Base-by-base conservation (phyloP, 2,113 vertebrate species). In the Labrus mixtus region DNA sequence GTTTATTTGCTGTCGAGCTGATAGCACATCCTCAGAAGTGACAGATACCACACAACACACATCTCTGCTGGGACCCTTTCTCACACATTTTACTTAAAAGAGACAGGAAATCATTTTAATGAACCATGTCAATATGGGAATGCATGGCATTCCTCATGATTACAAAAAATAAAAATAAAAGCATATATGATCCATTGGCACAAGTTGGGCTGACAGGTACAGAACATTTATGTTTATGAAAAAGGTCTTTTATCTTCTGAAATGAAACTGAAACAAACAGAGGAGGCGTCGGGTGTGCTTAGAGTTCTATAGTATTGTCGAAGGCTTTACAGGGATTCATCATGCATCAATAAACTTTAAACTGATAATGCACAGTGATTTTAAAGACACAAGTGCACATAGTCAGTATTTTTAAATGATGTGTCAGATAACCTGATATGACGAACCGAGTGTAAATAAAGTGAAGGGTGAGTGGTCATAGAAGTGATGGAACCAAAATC, bases 121-220 rank as follows among this genome's bases (percentile, higher is more conserved):
- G 11, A 74, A 77, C 17, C 5, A 48, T 11, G 56, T 73, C 76
- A 63, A 79, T 36, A 82, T 17, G 25, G 23, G 65, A 84, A 80
- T 43, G 41, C 67, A 60, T 68, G 19, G 71, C 67, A 76, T 85
- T 84, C 56, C 70, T 60, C 17, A 58, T 48, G 46, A 17, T 48
- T 15, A 17, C 2, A 16, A 46, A 17, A 46, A 17, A 17, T 17
- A 48, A 3, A 33, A 59, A 25, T 16, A 63, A 62, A 79, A 53
- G 10, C 20, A 68, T 4, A 33, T 8, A 48, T 66, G 50, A 56
- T 79, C 50, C 29, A 69, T 85, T 91, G 88, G 85, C 91, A 91
- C 87, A 78, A 39, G 22, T 8, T 62, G 29, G 36, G 65, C 41
- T 60, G 67, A 70, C 53, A 23, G 68, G 59, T 53, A 59, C 58